Base-by-base conservation (phyloP, 2,888 invertebrate genomes). In the Anarsia innoxiella region DNA sequence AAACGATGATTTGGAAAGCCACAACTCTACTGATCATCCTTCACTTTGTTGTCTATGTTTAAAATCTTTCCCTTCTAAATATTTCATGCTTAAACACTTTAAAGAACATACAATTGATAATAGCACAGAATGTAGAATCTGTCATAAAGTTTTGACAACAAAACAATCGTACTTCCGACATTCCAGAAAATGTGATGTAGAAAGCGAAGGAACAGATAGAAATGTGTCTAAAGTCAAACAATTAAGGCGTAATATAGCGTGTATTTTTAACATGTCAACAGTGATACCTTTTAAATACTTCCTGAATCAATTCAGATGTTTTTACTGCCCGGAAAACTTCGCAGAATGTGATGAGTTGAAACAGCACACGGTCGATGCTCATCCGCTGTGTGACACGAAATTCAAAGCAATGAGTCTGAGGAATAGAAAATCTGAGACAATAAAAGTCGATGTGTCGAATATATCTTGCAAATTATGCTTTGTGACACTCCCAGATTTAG, bases 301-400 rank as follows among this genome's bases (percentile, higher is more conserved):
- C 40, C 64, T 71, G 57, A 71, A 65, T 38, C 65, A 61, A 34
- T 77, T 80, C 32, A 48, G 74, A 14, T 83, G 82, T 44, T 83
- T 80, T 36, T 83, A 77, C 41, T 83, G 83, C 40, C 49, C 76
- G 0, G 66, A 68, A 56, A 71, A 77, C 27, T 83, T 76, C 31
- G 48, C 45, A 0, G 62, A 66, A 9, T 73, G 76, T 34, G 61
- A 69, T 1, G 63, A 64, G 32, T 54, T 83, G 1, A 74, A 63
- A 43, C 53, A 66, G 3, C 83, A 83, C 30, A 72, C 77, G 0
- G 42, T 56, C 1, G 44, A 42, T 0, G 66, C 66, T 14, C 82
- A 83, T 44, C 75, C 78, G 0, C 42, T 63, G 5, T 79, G 78
- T 38, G 72, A 78, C 47, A 63, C 59, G 0, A 61, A 57, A 37